Conservation (phyloP, 2,888 invertebrate genomes). For the Holacanthella duospinosa region DNA sequence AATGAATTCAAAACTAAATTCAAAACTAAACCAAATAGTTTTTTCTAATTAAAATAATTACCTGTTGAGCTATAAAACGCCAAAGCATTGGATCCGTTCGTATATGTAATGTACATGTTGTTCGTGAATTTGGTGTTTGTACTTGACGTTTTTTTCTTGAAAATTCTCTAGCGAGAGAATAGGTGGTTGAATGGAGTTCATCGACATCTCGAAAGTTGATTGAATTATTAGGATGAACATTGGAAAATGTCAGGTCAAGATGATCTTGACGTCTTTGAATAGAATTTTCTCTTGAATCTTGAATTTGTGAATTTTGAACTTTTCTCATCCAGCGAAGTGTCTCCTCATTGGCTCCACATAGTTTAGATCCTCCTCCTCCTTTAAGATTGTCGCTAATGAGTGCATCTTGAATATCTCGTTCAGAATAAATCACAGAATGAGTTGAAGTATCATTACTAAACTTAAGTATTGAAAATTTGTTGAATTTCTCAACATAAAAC, state of each 20-base stretch:
- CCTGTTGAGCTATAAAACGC: conserved; percentile 2
- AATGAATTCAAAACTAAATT: neutral
- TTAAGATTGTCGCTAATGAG: neutral
- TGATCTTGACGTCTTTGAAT: too few species aligned
- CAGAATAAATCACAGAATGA: conserved; percentile 8
- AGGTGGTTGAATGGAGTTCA: neutral
- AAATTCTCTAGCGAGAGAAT: neutral
- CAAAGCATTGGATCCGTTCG: conserved; percentile 9
- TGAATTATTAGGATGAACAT: neutral
- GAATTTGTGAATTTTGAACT: neutral
- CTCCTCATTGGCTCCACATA: neutral
- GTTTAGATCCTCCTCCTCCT: neutral
- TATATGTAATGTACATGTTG: conserved; percentile 4
- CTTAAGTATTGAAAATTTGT: neutral
- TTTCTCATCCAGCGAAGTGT: conserved; percentile 6
- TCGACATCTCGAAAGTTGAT: neutral
- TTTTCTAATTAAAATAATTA: neutral
- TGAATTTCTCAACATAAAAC: conserved; percentile 7
- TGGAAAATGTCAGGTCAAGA: neutral
- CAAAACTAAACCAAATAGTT: neutral
- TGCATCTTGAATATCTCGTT: neutral
- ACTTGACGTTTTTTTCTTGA: neutral
- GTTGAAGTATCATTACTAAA: neutral
- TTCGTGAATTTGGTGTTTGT: neutral
- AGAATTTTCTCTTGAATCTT: neutral